Conservation (phyloP, 2,888 invertebrate species). For the Tipula helvola region DNA sequence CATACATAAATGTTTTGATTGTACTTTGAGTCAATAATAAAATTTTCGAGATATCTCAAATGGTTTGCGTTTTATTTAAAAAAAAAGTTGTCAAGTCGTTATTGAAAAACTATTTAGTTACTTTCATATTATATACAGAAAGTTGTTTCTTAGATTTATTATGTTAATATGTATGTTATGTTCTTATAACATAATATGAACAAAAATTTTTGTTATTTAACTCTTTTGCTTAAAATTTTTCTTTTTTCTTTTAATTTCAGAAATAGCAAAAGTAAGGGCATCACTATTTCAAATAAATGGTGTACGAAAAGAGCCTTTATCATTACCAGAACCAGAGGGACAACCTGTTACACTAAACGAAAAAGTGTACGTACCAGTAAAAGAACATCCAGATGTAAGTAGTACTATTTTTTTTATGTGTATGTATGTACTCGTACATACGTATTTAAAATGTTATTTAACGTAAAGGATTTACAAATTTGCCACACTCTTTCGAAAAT, state of each 20-base stretch:
- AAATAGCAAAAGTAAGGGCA: conserved; percentile 95
- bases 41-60: too few relatives aligned
- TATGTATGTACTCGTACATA: too few relatives aligned
- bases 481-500: neutral
- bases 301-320: conserved; percentile 83
- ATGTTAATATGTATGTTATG: too few relatives aligned
- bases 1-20: too few relatives aligned
- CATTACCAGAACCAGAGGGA: conserved; percentile 84
- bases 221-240: conserved; percentile 16
- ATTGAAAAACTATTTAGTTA: too few relatives aligned
- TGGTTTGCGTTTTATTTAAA: too few relatives aligned
- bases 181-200: neutral
- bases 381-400: conserved; percentile 99
- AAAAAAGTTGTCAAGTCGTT: too few relatives aligned
- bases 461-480: too few relatives aligned
- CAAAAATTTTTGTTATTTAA: conserved; percentile 10
- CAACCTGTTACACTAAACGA: conserved; percentile 88
- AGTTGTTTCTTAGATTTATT: neutral
- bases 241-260: conserved; percentile 49
- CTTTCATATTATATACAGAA: neutral
- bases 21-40: too few relatives aligned
- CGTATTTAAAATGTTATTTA: neutral
- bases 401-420: conserved; percentile 10
- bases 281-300: conserved; percentile 99
- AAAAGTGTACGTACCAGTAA: conserved; percentile 99